Evolutionary conservation across 2,797 vertebrate genomes (phyloP), one percentile per base, ranked within the genome.

Genomic region (Mormyrops attenuatus): DNA sequence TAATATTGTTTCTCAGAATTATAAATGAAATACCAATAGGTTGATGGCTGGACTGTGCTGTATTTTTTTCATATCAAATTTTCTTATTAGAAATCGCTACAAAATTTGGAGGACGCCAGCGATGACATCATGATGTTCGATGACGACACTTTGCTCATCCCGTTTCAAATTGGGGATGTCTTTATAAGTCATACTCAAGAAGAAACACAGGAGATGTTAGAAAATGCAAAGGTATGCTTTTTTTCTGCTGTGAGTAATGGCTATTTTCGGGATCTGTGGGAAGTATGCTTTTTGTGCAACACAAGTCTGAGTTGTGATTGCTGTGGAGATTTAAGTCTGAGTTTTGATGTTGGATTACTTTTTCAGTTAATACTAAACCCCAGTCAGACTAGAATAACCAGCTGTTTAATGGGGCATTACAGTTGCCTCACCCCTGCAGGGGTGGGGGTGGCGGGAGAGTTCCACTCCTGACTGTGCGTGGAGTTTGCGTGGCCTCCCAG

Each of bases 141-240:
- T 1, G 97, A 98, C 9, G 98, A 99, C 89, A 89, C 96, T 0
- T 87, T 97, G 0, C 92, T 97, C 91, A 96, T 99, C 50, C 98
- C 98, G 0, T 99, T 99, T 92, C 98, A 99, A 89, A 99, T 99
- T 0, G 99, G 99, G 1, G 97, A 99, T 1, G 97, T 99, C 4
- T 99, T 99, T 91, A 97, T 99, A 92, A 98, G 97, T 38, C 98
- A 99, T 91, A 96, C 97, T 30, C 98, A 99, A 92, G 98, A 99
- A 8, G 97, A 99, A 92, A 99, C 98, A 0, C 97, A 99, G 73
- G 98, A 98, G 90, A 98, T 99, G 98, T 94, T 99, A 91, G 98
- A 98, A 92, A 96, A 96, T 41, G 97, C 97, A 3, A 99, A 99
- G 97, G 99, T 99, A 89, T 89, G 55, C 15, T 80, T 82, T 44